Conservation (phyloP, 1,140 invertebrate genomes). For the Schlechtendalia chinensis region DNA sequence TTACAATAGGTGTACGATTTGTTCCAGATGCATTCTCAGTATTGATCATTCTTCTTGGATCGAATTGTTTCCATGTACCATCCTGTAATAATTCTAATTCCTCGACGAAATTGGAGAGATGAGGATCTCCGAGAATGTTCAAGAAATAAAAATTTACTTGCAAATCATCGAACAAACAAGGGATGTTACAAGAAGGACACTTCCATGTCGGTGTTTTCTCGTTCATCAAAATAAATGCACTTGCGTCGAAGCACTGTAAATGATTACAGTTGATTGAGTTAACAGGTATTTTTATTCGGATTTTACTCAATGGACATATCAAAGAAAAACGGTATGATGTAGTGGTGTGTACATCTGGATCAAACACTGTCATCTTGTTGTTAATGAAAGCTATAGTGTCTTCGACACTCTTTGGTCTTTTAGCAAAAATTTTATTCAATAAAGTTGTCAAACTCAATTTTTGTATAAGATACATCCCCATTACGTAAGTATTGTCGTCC, state of each 20-base stretch:
- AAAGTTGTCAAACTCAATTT: constrained; percentile 82
- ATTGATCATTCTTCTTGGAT: no score
- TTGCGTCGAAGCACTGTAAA: constrained; percentile 97
- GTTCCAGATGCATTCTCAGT: no score
- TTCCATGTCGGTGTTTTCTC: constrained; percentile 97
- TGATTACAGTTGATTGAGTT: constrained; percentile 87
- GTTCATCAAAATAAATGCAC: constrained; percentile 95
- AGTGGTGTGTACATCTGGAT: constrained; percentile 33
- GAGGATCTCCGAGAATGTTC: no score
- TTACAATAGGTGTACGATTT: no score
- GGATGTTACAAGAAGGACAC: constrained; percentile 94
- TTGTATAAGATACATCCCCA: constrained; percentile 82
- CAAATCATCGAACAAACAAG: constrained; percentile 31
- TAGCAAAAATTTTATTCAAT: constrained; percentile 75
- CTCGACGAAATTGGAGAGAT: no score
- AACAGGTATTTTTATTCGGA: constrained; percentile 88
- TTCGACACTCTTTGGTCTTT: constrained; percentile 82
- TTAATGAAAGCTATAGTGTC: constrained; percentile 65
- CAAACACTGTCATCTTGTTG: background rate
- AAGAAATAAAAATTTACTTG: constrained; percentile 32
- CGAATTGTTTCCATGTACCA: no score
- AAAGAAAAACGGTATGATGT: constrained; percentile 40
- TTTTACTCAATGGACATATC: constrained; percentile 85
- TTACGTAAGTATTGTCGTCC: constrained; percentile 78
- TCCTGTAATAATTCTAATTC: no score